phyloP scores from a whole-genome alignment of 2,888 invertebrate genomes.

The Lamellibrachia satsuma region DNA sequence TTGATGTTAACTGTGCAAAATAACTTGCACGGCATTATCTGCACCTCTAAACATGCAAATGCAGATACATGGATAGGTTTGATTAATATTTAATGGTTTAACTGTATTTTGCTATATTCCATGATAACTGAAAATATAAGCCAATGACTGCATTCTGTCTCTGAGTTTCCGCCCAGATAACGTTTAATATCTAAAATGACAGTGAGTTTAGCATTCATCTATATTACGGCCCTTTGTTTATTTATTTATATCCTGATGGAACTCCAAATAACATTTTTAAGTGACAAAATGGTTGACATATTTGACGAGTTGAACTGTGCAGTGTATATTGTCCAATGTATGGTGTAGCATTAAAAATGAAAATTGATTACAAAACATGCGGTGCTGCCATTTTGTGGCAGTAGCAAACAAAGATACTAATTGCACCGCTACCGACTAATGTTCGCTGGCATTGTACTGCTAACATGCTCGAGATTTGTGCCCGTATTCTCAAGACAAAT shows the following conservation, averaged over 20 bases:
- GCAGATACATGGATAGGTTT: not conserved
- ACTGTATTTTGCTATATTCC: no score
- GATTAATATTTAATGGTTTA: not conserved
- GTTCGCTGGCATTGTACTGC: not conserved
- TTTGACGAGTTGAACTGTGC: not conserved
- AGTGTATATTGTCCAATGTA: not conserved
- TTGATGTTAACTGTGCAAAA: not conserved
- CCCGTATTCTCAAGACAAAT: constrained; percentile 13
- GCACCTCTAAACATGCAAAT: not conserved
- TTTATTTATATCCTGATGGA: not conserved
- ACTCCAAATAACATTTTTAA: not conserved
- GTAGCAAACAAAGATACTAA: not conserved
- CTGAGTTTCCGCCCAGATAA: not conserved
- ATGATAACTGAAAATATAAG: not conserved
- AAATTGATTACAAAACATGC: not conserved
- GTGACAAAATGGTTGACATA: not conserved
- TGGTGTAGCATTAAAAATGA: not conserved
- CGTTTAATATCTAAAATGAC: not conserved
- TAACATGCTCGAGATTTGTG: not conserved
- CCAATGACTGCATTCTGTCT: not conserved
- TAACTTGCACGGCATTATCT: not conserved
- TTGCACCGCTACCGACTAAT: constrained; percentile 6
- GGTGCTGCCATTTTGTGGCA: not conserved
- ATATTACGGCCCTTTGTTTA: not conserved
- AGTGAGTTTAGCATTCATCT: not conserved